Percentiles rank a stretch among this genome's conserved stretches.
phyloP scores from a whole-genome alignment of 2,888 invertebrate species.

The Heliconius hortense region DNA sequence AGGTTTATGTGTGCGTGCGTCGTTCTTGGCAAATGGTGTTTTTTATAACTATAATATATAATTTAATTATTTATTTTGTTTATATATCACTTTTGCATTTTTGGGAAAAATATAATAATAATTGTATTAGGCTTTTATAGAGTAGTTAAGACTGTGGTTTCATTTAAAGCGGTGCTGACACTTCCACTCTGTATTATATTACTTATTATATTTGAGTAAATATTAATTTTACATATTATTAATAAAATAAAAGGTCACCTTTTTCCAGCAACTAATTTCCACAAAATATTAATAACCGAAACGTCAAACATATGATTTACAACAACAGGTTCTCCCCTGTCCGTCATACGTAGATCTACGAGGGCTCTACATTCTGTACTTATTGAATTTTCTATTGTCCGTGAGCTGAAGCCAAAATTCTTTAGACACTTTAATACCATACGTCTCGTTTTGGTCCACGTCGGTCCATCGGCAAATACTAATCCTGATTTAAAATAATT shows the following conservation, averaged over 20 bases:
- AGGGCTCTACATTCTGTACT: conserved; percentile 83
- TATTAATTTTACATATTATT: no score
- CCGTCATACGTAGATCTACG: conserved; percentile 68
- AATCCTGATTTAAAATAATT: conserved; percentile 72
- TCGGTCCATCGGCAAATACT: conserved; percentile 85
- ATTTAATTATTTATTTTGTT: no score
- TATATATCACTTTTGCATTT: no score
- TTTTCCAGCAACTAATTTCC: conserved; percentile 86
- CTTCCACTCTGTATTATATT: no score
- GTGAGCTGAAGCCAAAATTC: conserved; percentile 84
- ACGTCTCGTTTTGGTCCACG: conserved; percentile 84
- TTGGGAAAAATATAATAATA: no score
- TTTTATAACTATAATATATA: no score
- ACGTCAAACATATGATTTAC: conserved; percentile 84
- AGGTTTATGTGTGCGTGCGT: no score
- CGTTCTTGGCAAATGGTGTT: no score
- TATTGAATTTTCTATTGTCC: conserved; percentile 83
- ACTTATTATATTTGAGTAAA: no score
- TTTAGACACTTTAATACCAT: conserved; percentile 85
- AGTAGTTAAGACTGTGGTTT: no score
- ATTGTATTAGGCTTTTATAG: no score
- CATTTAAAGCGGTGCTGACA: no score
- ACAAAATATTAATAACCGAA: conserved; percentile 86
- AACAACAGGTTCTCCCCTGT: conserved; percentile 63
- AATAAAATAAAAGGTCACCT: conserved; percentile 58